These are phyloP conservation scores for Kryptolebias ocellatus DNA, from an alignment of 2,797 vertebrate genomes.

Conservation along the genomic window DNA sequence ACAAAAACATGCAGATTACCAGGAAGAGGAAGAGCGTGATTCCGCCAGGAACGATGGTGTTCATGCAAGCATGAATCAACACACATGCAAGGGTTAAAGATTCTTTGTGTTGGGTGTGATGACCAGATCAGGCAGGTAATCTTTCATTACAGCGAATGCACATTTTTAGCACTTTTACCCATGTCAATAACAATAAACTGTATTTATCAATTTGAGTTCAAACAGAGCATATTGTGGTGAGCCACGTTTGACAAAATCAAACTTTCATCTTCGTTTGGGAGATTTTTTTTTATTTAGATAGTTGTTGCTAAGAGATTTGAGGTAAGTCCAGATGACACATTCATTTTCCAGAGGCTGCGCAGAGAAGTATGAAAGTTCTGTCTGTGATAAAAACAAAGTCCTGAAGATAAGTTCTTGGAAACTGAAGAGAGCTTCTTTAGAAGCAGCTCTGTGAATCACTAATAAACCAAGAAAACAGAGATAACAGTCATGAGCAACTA, in stretches of 20 bases:
- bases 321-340: too few relatives aligned
- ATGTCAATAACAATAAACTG: too few relatives aligned
- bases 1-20: slow-evolving; percentile 60
- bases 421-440: neutral
- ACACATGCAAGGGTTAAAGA: slow-evolving; percentile 21
- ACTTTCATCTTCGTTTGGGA: too few relatives aligned
- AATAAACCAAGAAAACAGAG: slow-evolving; percentile 6
- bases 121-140: neutral
- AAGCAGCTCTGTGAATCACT: neutral
- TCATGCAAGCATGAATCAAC: slow-evolving; percentile 9
- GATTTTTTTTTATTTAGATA: neutral
- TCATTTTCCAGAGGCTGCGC: neutral
- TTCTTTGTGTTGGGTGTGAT: slow-evolving; percentile 36
- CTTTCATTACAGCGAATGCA: neutral
- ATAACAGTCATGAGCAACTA: slow-evolving; percentile 3
- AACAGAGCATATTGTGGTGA: too few relatives aligned
- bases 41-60: slow-evolving; percentile 17
- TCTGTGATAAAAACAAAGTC: neutral
- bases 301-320: neutral
- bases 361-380: neutral
- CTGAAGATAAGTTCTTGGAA: slow-evolving; percentile 3
- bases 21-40: slow-evolving; percentile 27
- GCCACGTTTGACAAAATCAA: too few relatives aligned
- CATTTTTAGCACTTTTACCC: neutral
- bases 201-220: too few relatives aligned